phyloP scores from a whole-genome alignment of 92 coral and sea anemone species.

The Heliopora coerulea region DNA sequence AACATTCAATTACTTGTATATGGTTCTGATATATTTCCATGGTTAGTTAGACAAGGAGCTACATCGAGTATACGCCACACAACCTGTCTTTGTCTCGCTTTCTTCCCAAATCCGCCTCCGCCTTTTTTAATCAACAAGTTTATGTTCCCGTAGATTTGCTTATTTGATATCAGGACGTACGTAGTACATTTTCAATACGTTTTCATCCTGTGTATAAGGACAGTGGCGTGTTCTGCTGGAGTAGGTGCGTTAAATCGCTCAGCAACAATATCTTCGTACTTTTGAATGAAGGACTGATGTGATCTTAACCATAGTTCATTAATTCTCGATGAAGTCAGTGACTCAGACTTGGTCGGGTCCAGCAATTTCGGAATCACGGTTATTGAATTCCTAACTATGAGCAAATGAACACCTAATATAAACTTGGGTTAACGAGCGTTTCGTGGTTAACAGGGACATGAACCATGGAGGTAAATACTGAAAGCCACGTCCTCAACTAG shows the following conservation, averaged over 20 bases:
- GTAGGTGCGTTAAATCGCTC: neutral
- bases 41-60: slow-evolving; percentile 14
- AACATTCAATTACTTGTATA: slow-evolving; percentile 21
- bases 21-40: slow-evolving; percentile 17
- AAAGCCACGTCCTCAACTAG: too few species aligned
- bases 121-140: neutral
- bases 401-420: slow-evolving; percentile 21
- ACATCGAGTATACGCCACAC: neutral
- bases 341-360: slow-evolving; percentile 22
- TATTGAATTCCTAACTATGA: slow-evolving; percentile 32
- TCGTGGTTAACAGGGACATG: neutral
- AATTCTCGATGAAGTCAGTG: slow-evolving; percentile 39
- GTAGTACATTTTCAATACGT: neutral
- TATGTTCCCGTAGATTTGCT: neutral
- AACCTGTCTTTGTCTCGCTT: slow-evolving; percentile 21
- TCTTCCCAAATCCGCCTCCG: slow-evolving; percentile 44
- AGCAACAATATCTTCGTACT: neutral
- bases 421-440: neutral
- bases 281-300: neutral
- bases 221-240: neutral
- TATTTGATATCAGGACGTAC: neutral
- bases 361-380: slow-evolving; percentile 44
- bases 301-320: slow-evolving; percentile 32
- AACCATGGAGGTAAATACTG: neutral
- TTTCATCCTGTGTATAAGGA: neutral